These are phyloP conservation scores for Eulimnadia texana DNA, from an alignment of 1,140 invertebrate genomes.

Conservation along the genomic window DNA sequence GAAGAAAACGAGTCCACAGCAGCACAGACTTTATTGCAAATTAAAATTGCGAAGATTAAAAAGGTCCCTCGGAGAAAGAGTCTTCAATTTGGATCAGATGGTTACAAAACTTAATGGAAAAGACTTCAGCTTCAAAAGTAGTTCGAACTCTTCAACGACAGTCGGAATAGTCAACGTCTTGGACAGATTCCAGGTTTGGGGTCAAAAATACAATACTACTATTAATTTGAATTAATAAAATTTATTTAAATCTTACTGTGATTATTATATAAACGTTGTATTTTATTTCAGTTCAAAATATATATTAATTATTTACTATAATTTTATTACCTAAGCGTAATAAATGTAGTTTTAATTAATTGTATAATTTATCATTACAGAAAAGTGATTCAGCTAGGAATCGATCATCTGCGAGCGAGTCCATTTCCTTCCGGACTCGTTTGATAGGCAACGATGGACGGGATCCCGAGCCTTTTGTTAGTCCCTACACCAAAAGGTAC, in stretches of 20 bases:
- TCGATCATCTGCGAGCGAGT: neutral
- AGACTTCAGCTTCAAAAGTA: neutral
- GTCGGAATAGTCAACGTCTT: neutral
- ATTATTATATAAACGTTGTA: neutral
- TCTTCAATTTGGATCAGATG: slow-evolving; percentile 1
- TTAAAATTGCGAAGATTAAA: neutral
- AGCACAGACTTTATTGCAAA: slow-evolving; percentile 2
- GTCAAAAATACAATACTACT: too few species aligned
- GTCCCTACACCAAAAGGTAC: slow-evolving; percentile 34
- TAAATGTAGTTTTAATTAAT: neutral
- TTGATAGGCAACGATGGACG: neutral
- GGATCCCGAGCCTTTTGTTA: slow-evolving; percentile 29
- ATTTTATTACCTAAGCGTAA: neutral
- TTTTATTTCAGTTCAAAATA: too few species aligned
- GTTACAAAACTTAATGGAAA: neutral
- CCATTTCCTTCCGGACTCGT: neutral
- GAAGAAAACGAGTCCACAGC: neutral
- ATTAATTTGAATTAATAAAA: too few species aligned
- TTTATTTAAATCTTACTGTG: neutral
- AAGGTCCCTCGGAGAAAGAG: neutral
- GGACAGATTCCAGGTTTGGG: neutral
- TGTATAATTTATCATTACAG: neutral
- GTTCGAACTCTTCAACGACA: neutral
- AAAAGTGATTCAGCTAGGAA: neutral
- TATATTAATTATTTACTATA: neutral